Percentiles rank a stretch among this genome's conserved stretches.
phyloP scores from a whole-genome alignment of 2,888 invertebrate genomes.

The Eristalis intricaria region DNA sequence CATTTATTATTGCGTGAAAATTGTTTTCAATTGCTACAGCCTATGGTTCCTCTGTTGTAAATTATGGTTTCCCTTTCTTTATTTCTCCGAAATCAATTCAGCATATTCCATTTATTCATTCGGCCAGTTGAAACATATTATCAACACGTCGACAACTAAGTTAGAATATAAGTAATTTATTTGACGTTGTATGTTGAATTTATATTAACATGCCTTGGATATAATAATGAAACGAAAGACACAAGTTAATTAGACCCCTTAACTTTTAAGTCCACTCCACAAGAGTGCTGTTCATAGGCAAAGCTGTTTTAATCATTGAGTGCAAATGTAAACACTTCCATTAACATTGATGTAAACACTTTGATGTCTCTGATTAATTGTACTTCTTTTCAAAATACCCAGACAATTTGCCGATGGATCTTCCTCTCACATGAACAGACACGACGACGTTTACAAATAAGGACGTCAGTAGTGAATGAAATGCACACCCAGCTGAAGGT shows the following conservation, averaged over 20 bases:
- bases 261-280: neutral
- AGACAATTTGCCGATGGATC: neutral
- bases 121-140: too few species aligned
- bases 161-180: too few species aligned
- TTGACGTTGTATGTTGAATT: too few species aligned
- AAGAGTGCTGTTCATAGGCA: neutral
- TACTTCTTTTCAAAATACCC: neutral
- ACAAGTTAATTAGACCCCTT: neutral
- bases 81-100: too few species aligned
- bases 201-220: too few species aligned
- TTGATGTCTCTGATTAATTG: constrained; percentile 4
- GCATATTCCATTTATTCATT: too few species aligned
- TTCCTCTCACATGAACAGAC: neutral
- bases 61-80: too few species aligned
- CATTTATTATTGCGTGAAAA: too few species aligned
- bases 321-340: neutral
- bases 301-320: neutral
- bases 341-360: neutral
- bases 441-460: neutral
- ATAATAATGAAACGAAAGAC: neutral
- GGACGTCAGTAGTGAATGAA: neutral
- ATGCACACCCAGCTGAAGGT: constrained; percentile 1
- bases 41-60: too few species aligned
- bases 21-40: too few species aligned
- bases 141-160: too few species aligned